These are phyloP conservation scores for Papilio demoleus DNA, from an alignment of 2,888 invertebrate genomes.

Conservation along the genomic window DNA sequence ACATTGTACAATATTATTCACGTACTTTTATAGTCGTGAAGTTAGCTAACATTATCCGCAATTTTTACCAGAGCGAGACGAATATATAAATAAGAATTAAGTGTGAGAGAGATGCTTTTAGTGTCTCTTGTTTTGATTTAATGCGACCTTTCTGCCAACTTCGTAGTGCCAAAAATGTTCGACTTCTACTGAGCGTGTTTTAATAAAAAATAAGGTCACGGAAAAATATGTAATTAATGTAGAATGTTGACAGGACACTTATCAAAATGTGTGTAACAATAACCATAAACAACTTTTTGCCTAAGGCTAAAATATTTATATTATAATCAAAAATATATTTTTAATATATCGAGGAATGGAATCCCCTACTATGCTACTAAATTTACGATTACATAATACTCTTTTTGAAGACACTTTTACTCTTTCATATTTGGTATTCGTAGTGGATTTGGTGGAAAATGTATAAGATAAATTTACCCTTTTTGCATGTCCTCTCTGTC, in stretches of 20 bases:
- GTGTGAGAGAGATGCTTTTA: background rate
- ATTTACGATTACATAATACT: no score
- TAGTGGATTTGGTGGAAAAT: no score
- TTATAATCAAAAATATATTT: no score
- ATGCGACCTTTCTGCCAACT: background rate
- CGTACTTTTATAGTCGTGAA: background rate
- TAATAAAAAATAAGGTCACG: constrained; percentile 25
- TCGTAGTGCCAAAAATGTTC: background rate
- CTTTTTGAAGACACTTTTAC: no score
- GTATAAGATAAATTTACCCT: no score
- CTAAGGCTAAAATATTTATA: background rate
- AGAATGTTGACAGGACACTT: constrained; percentile 7
- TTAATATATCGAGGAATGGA: no score
- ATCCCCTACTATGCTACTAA: no score
- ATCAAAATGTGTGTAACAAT: constrained; percentile 14
- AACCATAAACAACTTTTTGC: background rate
- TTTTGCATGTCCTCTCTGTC: no score
- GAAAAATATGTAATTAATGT: constrained; percentile 15
- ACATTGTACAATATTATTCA: background rate
- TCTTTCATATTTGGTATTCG: no score
- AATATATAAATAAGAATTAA: background rate
- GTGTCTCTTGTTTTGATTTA: no score
- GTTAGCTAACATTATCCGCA: constrained; percentile 1
- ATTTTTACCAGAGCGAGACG: background rate
- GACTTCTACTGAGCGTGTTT: constrained; percentile 8